Base-by-base conservation (phyloP, 2,797 vertebrate species). In the Cetoscarus ocellatus region DNA sequence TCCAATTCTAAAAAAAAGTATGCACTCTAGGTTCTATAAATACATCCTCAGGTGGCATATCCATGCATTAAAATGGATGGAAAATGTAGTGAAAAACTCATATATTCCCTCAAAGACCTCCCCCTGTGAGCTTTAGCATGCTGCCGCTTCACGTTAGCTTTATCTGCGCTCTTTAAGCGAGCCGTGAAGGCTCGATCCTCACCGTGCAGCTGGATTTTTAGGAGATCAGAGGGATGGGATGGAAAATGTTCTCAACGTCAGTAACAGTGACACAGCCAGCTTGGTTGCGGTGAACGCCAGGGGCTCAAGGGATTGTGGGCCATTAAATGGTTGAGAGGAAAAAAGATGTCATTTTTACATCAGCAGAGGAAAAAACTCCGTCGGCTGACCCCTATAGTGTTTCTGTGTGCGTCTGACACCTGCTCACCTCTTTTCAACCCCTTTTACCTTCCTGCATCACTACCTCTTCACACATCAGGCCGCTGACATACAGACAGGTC, bases 351-450 rank as follows among this genome's bases (percentile, higher is more conserved):
- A 67, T 77, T 79, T 90, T 79, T 76, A 79, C 38, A 65, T 60
- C 6, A 38, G 10, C 52, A 27, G 27, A 43, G 14, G 17, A 61
- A 62, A 62, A 27, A 42, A n/a, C 52, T 58, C 74, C 84, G 79
- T 84, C 82, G 86, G 86, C 62, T 83, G 71, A 60, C 79, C 57
- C 52, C 78, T 70, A 27, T 27, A 60, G n/a, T 67, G 53, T 71
- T 49, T 75, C 58, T 50, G 40, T 57, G 6, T 51, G 7, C 54
- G 48, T 59, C 10, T 38, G 54, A 66, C 58, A 69, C 69, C 70
- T 76, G 66, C 63, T 36, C 3, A 35, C 40, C 13, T 50, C 51
- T 54, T 50, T 15, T 51, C 1, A 18, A 12, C 40, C 18, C 12
- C n/a, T 0, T 8, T 45, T 39, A 50, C 13, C 40, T 38, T 53